Evolutionary conservation across 2,797 vertebrate species (phyloP), one percentile per base, ranked within the genome.

Genomic region (Microctenopoma lineatum): DNA sequence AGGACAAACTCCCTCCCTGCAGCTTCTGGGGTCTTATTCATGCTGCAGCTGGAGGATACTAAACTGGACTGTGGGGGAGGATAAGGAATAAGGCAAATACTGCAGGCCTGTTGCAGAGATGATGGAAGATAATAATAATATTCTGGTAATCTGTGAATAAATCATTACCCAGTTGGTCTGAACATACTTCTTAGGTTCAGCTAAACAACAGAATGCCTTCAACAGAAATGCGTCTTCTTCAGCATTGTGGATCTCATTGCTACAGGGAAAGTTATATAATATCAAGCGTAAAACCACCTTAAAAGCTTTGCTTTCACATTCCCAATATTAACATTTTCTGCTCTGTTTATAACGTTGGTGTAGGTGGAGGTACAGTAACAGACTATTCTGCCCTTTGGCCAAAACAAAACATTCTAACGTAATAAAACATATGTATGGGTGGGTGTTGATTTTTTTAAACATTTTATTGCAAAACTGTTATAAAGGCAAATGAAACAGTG

Each of bases 21-120:
- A 74, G 77, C 73, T 66, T 74, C 66, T 73, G 81, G 76, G 70
- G 77, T 78, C 51, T 59, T 78, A 64, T 83, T 84, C 66, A 59
- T 72, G 63, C 80, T 60, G 81, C 83, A 84, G 79, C 54, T 21
- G 26, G 48, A 83, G 72, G 76, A 81, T 73, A 21, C 52, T 74
- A 73, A 81, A 82, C 75, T 75, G 70, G 58, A 78, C 76, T 73
- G 53, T 1, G 3, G 59, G 59, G 61, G 42, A 60, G 27, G 51
- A 59, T 64, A 76, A 58, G 57, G 51, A 77, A 73, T 41, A 64
- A 44, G 62, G 21, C 26, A 50, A 61, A 54, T 16, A 53, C 53
- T 72, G 26, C 21, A 52, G 47, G 16, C 9, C 16, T 73, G 51
- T 62, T 64, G 54, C 34, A 45, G 62, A 75, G 69, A 72, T 70